A percentile compares a stretch with the other conserved stretches of the same genome.
Evolutionary conservation across 2,888 invertebrate genomes (phyloP).

Genomic region (Corbicula japonica): DNA sequence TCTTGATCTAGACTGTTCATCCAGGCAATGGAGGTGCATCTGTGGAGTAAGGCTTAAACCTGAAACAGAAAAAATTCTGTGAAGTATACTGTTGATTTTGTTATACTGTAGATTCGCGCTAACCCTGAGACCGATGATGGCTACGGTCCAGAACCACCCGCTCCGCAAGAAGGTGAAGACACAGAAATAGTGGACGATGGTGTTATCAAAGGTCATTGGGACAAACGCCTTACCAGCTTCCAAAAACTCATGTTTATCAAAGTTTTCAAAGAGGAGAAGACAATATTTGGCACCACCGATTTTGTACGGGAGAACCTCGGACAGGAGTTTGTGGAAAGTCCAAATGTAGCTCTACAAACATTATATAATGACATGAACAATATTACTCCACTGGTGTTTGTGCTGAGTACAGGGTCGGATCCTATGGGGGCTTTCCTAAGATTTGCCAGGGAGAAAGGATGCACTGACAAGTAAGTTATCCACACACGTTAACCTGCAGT

Average conservation of each 20-base stretch:
- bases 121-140: slow-evolving; percentile 83
- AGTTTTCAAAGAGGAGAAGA: slow-evolving; percentile 92
- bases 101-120: slow-evolving; percentile 76
- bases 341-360: slow-evolving; percentile 89
- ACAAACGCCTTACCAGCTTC: slow-evolving; percentile 90
- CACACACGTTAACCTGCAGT: too few relatives aligned
- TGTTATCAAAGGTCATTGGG: slow-evolving; percentile 89
- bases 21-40: too few relatives aligned
- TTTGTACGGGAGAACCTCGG: slow-evolving; percentile 93
- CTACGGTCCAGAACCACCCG: slow-evolving; percentile 78
- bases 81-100: background rate
- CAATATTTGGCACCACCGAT: slow-evolving; percentile 93
- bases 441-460: slow-evolving; percentile 85
- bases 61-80: background rate
- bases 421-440: slow-evolving; percentile 87
- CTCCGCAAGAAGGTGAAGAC: slow-evolving; percentile 63
- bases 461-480: slow-evolving; percentile 84
- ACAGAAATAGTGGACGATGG: slow-evolving; percentile 71
- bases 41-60: background rate
- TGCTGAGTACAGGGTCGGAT: slow-evolving; percentile 93
- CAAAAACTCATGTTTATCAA: slow-evolving; percentile 93
- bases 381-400: slow-evolving; percentile 93
- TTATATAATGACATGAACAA: slow-evolving; percentile 87
- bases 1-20: too few relatives aligned
- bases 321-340: slow-evolving; percentile 93